These are phyloP conservation scores for Eulithis testata DNA, from an alignment of 2,888 invertebrate genomes.

Conservation along the genomic window DNA sequence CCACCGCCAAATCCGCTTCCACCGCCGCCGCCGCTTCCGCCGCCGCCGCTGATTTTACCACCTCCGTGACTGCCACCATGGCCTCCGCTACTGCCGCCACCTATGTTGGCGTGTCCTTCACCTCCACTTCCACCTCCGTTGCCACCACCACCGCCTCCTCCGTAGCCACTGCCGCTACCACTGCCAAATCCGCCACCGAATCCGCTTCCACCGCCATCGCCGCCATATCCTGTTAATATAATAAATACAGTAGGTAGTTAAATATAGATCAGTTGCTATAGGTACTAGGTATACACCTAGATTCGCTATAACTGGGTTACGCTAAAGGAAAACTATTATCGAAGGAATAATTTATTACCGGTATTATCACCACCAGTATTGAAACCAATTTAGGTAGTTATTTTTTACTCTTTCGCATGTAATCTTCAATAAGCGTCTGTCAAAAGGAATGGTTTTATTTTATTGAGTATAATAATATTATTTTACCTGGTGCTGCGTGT, in stretches of 20 bases:
- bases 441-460: not conserved
- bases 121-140: not conserved
- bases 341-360: too few relatives aligned
- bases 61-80: conserved; percentile 5
- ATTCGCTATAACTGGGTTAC: too few relatives aligned
- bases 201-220: not conserved
- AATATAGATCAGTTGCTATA: not conserved
- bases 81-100: not conserved
- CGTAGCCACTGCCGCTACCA: not conserved
- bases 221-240: conserved; percentile 3
- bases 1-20: conserved; percentile 38
- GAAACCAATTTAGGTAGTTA: too few relatives aligned
- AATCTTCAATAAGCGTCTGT: too few relatives aligned
- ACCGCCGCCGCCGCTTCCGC: conserved; percentile 33
- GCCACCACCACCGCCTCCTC: conserved; percentile 34
- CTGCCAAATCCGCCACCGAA: not conserved
- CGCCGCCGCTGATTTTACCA: conserved; percentile 49
- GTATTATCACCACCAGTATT: too few relatives aligned
- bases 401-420: too few relatives aligned
- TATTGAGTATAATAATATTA: not conserved
- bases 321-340: too few relatives aligned
- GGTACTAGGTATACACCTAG: too few relatives aligned
- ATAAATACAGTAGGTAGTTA: too few relatives aligned
- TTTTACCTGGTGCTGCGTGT: conserved; percentile 9
- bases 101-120: too few relatives aligned